Evolutionary conservation across 2,113 vertebrate species (phyloP), one percentile per base, ranked within the genome.

Genomic region (Bombycilla garrulus): DNA sequence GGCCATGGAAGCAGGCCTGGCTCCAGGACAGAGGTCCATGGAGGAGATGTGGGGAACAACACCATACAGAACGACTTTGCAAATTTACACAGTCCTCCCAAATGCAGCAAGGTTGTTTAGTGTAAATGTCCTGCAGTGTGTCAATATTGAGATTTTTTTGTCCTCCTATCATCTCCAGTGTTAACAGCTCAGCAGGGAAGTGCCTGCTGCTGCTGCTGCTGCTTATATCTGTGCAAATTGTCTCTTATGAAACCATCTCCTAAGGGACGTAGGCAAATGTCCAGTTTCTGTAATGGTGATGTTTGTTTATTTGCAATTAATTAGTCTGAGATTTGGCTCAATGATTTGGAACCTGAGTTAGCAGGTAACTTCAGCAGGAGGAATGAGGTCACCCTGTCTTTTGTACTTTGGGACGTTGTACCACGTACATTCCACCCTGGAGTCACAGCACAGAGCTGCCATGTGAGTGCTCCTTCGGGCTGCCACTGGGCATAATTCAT

Each of bases 291-390:
- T 81, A 82, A n/a, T 72, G 16, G 25, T 51, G 48, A 11, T 92
- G 81, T 81, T 93, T 91, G 54, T 73, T 89, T 92, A 62, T 89
- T 94, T 93, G 61, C 88, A 90, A 94, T 87, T 94, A 91, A 87
- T 94, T 94, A 74, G 50, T 35, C 44, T 16, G n/a, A 71, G 64
- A 94, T 89, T 60, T 83, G 56, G 16, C 53, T 93, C 71, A 77
- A 0, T 77, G 76, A 44, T 65, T 92, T 90, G 65, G 71, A 93
- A 79, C 47, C 61, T 40, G 65, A 60, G 65, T 88, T 92, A 86
- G 54, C 44, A 84, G 60, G 48, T 73, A 88, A 74, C 77, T 92
- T 88, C 24, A 57, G 65, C 48, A 81, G 73, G 58, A 86, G 61
- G 42, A 92, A 73, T 64, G 77, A 93, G 80, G 66, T 77, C 74